Evolutionary conservation across 2,888 invertebrate species (phyloP).

Genomic region (Ariolimax columbianus): DNA sequence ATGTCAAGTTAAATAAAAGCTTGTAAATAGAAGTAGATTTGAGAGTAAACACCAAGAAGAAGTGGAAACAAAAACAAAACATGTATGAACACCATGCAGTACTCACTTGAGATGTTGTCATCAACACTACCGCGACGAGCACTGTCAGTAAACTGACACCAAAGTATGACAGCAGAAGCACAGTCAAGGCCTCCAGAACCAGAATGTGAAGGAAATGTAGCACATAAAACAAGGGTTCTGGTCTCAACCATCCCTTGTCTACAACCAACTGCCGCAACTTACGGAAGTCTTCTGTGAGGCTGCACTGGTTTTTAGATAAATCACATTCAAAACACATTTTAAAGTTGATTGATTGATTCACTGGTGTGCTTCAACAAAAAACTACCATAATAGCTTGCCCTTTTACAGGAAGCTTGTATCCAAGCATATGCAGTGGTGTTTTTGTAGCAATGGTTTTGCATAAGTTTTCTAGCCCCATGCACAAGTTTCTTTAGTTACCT

Average conservation of each 20-base stretch:
- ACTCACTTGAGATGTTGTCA: slow-evolving; percentile 66
- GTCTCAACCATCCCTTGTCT: slow-evolving; percentile 60
- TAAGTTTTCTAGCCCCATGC: too few relatives aligned
- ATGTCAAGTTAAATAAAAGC: too few relatives aligned
- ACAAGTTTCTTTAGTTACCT: too few relatives aligned
- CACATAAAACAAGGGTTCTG: slow-evolving; percentile 63
- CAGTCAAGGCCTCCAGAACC: slow-evolving; percentile 61
- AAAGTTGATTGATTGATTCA: too few relatives aligned
- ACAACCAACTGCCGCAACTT: slow-evolving; percentile 61
- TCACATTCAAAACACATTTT: too few relatives aligned
- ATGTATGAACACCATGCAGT: not conserved
- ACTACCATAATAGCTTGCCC: too few relatives aligned
- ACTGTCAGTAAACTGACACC: slow-evolving; percentile 63
- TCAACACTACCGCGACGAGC: slow-evolving; percentile 56
- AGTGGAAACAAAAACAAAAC: not conserved
- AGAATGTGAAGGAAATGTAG: slow-evolving; percentile 62
- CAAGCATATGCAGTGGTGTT: too few relatives aligned
- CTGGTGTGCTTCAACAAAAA: too few relatives aligned
- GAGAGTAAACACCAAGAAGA: too few relatives aligned
- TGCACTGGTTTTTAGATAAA: slow-evolving; percentile 54
- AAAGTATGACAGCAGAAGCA: slow-evolving; percentile 59
- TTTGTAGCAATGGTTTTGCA: too few relatives aligned
- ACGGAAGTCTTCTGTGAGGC: slow-evolving; percentile 62
- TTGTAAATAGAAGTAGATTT: too few relatives aligned
- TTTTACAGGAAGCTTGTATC: too few relatives aligned